Evolutionary conservation across 2,888 invertebrate genomes (phyloP), one percentile per base, ranked within the genome.

Genomic region (Callinectes sapidus): DNA sequence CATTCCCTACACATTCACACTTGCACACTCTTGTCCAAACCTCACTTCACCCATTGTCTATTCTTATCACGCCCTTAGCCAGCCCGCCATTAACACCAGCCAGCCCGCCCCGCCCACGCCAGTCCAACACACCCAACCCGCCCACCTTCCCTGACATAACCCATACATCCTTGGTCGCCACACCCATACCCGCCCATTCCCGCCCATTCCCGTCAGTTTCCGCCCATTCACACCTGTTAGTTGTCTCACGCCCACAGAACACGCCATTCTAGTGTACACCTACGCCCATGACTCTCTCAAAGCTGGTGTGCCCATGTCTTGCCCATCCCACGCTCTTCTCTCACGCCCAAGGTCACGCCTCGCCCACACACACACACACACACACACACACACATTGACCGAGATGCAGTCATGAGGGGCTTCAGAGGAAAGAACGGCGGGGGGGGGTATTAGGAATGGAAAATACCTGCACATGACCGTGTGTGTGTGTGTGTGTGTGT

Each of bases 311-410:
- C 28, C 71, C 87, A 39, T 87, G 87, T 32, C 87, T 39, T 18
- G 16, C 48, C 87, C 87, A 87, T 48, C 48, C 87, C 87, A 87
- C 87, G 88, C 55, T 14, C 55, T 14, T 48, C n/a, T 10, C 61
- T 55, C 32, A 32, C 66, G 16, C 1, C 18, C 89, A 14, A n/a
- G 35, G 55, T 66, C 28, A 39, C 13, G 28, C 35, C 61, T 13
- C 35, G 32, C 42, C 61, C 61, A 61, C 23, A 48, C 23, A 86
- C 48, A 86, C 88, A 88, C 88, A 88, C 88, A 88, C 88, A 88
- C 55, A 88, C 55, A 54, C 48, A 48, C 86, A 88, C 88, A 88
- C 55, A 55, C 88, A 88, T 10, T n/a, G 10, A 88, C 88, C n/a
- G 86, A 35, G 85, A 5, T 39, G 39, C 18, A 85, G 39, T 39